phyloP scores from a whole-genome alignment of 2,888 invertebrate species.

The Cryptus viduatorius region DNA sequence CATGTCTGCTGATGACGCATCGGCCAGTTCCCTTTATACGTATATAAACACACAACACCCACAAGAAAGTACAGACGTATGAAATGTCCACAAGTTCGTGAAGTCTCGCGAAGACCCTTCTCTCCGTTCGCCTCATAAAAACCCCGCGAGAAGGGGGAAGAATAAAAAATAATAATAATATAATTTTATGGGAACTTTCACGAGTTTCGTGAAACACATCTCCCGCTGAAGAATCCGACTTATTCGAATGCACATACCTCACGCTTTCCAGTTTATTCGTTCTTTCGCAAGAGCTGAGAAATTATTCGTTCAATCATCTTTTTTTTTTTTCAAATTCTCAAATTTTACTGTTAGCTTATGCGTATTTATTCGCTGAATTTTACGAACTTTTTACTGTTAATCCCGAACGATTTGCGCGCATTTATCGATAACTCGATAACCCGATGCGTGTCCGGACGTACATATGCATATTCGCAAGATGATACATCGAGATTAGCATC shows the following conservation, averaged over 20 bases:
- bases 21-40: conserved; percentile 54
- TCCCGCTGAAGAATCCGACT: conserved; percentile 46
- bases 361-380: not conserved
- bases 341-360: conserved; percentile 26
- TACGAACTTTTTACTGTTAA: not conserved
- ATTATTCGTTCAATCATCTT: not conserved
- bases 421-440: conserved; percentile 56
- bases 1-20: conserved; percentile 61
- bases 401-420: conserved; percentile 5
- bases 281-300: not conserved
- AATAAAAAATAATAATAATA: conserved; percentile 25
- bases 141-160: conserved; percentile 21
- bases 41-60: conserved; percentile 49
- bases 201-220: conserved; percentile 55
- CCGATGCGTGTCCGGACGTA: conserved; percentile 18
- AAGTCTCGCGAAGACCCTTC: conserved; percentile 56
- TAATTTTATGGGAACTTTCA: conserved; percentile 61
- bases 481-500: conserved; percentile 58
- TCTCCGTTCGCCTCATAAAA: conserved; percentile 62
- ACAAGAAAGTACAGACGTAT: not conserved
- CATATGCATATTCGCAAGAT: conserved; percentile 31
- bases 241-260: conserved; percentile 26
- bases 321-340: not conserved
- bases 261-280: not conserved
- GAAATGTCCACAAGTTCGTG: conserved; percentile 1